These are phyloP conservation scores for Rosalia funebris DNA, from an alignment of 2,888 invertebrate genomes.

Conservation along the genomic window DNA sequence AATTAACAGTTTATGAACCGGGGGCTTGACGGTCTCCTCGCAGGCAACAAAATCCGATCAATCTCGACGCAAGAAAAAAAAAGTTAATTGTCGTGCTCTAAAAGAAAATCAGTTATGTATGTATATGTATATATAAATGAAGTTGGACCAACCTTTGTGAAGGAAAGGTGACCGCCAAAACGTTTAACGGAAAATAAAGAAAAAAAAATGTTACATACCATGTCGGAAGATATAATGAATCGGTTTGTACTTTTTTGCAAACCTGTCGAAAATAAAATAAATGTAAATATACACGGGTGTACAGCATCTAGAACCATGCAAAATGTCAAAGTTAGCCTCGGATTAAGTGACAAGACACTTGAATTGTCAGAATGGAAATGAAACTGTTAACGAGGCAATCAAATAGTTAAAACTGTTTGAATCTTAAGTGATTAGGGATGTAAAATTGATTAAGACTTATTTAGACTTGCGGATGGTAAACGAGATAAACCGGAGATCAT, in stretches of 20 bases:
- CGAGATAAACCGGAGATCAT: slow-evolving; percentile 78
- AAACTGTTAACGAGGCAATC: neutral
- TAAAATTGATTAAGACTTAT: slow-evolving; percentile 29
- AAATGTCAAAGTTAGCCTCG: neutral
- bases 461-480: slow-evolving; percentile 66
- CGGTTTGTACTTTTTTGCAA: slow-evolving; percentile 47
- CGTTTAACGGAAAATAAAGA: neutral
- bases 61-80: slow-evolving; percentile 16
- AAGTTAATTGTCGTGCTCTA: slow-evolving; percentile 34
- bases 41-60: slow-evolving; percentile 18
- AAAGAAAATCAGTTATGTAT: slow-evolving; percentile 20
- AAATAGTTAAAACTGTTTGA: slow-evolving; percentile 6
- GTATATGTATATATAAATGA: slow-evolving; percentile 11
- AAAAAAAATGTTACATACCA: slow-evolving; percentile 44
- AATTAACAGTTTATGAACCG: too few species aligned
- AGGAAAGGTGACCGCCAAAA: slow-evolving; percentile 6
- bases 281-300: slow-evolving; percentile 29
- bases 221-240: slow-evolving; percentile 38
- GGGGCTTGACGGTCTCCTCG: slow-evolving; percentile 3
- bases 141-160: slow-evolving; percentile 30
- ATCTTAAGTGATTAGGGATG: slow-evolving; percentile 19
- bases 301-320: slow-evolving; percentile 9
- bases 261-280: slow-evolving; percentile 61
- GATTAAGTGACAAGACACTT: slow-evolving; percentile 27
- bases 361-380: slow-evolving; percentile 33